A percentile compares a stretch with the other conserved stretches of the same genome.
These are phyloP conservation scores for Chloroceryle amazona DNA, from an alignment of 2,797 vertebrate species.

Conservation along the genomic window DNA sequence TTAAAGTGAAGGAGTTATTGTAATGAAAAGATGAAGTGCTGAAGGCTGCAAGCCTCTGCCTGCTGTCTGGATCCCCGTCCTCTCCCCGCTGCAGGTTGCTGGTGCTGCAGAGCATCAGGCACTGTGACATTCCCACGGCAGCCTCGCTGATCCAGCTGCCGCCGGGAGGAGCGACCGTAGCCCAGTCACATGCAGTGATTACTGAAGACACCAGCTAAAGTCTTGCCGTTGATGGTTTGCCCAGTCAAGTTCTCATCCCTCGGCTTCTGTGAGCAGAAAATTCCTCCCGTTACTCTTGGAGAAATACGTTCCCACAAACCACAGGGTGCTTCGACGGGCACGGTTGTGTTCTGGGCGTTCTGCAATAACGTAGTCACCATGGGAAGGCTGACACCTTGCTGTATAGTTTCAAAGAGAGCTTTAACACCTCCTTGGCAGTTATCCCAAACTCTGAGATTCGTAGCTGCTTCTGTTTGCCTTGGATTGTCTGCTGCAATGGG, in stretches of 20 bases:
- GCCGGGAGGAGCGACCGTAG: neutral
- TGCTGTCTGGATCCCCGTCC: neutral
- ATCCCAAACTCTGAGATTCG: slow-evolving; percentile 3
- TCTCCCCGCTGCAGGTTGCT: neutral
- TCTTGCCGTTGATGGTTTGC: neutral
- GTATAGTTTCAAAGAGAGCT: slow-evolving; percentile 6
- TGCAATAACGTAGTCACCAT: neutral
- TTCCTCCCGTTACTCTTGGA: neutral
- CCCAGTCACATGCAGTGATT: neutral
- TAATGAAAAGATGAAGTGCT: neutral
- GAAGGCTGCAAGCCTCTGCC: neutral
- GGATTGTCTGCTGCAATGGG: neutral
- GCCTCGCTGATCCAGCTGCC: neutral
- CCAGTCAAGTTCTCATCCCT: neutral
- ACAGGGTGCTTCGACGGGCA: fast-evolving
- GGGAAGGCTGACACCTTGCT: neutral
- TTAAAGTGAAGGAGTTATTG: neutral
- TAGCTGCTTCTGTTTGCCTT: neutral
- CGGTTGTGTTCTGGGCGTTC: neutral
- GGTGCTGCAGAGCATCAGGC: neutral
- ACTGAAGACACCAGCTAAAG: neutral
- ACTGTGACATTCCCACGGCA: neutral
- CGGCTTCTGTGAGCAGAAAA: slow-evolving; percentile 14
- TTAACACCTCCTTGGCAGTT: slow-evolving; percentile 11
- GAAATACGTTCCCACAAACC: slow-evolving; percentile 28